Percentiles rank a stretch among this genome's conserved stretches.
These are phyloP conservation scores for Stenodema calcarata DNA, from an alignment of 2,888 invertebrate species.

Conservation along the genomic window DNA sequence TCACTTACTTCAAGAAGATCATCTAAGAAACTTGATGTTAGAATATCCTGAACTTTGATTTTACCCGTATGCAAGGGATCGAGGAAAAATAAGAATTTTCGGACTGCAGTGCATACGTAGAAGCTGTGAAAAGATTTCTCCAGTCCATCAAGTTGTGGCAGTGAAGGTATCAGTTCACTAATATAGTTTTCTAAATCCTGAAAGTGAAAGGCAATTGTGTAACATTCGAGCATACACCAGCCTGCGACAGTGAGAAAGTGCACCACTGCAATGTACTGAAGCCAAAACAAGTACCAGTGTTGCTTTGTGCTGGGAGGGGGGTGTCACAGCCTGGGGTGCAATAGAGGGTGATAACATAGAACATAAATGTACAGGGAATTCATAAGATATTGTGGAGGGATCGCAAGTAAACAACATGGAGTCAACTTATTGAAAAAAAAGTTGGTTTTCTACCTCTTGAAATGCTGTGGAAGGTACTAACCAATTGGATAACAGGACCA, in stretches of 20 bases:
- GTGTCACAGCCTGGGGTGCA: no score
- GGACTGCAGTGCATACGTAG: conserved; percentile 93
- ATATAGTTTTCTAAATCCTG: conserved; percentile 96
- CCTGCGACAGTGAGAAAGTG: background rate
- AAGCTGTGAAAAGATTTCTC: conserved; percentile 94
- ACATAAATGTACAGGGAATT: no score
- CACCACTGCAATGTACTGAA: no score
- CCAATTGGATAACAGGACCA: no score
- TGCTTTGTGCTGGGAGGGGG: no score
- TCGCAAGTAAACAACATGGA: no score
- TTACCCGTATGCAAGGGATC: conserved; percentile 87
- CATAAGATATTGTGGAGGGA: no score
- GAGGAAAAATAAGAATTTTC: conserved; percentile 95
- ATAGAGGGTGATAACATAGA: no score
- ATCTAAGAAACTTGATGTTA: conserved; percentile 90
- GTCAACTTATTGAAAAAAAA: no score
- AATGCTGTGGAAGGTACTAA: no score
- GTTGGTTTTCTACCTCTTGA: no score
- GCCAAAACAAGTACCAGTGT: no score
- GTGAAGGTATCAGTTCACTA: conserved; percentile 87
- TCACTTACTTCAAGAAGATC: conserved; percentile 80
- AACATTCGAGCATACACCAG: background rate
- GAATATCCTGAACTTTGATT: conserved; percentile 88
- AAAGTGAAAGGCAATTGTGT: conserved; percentile 58
- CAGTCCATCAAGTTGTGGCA: conserved; percentile 87